Conservation (phyloP, 2,113 vertebrate genomes). For the Terrapene triunguis region DNA sequence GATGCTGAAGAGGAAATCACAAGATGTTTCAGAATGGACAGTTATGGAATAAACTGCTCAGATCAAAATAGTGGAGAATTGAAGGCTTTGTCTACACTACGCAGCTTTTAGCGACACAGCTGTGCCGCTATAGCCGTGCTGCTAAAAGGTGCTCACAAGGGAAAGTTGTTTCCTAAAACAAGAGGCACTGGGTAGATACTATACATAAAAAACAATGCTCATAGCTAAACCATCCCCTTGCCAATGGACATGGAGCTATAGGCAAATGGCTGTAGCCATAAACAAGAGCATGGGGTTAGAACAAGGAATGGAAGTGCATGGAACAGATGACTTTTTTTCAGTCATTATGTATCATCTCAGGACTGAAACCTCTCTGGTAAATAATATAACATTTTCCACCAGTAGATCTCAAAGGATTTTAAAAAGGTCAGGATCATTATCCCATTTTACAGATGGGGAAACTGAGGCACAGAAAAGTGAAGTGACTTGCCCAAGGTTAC, state of each 20-base stretch:
- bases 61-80: too few relatives aligned
- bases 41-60: neutral
- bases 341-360: neutral
- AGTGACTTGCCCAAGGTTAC: neutral
- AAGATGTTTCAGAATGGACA: conserved; percentile 1
- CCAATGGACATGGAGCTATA: neutral
- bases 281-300: neutral
- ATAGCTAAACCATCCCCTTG: neutral
- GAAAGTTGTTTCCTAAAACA: neutral
- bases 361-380: neutral
- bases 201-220: neutral
- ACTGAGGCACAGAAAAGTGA: neutral
- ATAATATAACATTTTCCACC: neutral
- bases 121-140: too few relatives aligned
- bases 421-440: neutral
- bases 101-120: too few relatives aligned
- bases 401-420: neutral
- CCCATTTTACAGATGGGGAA: neutral
- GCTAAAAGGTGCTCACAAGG: neutral
- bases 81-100: too few relatives aligned
- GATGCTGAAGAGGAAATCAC: conserved; percentile 31
- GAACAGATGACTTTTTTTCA: neutral
- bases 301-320: neutral
- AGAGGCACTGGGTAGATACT: neutral
- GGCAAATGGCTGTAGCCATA: neutral